Base-by-base conservation (phyloP, 2,113 vertebrate species). In the Cynocephalus volans region DNA sequence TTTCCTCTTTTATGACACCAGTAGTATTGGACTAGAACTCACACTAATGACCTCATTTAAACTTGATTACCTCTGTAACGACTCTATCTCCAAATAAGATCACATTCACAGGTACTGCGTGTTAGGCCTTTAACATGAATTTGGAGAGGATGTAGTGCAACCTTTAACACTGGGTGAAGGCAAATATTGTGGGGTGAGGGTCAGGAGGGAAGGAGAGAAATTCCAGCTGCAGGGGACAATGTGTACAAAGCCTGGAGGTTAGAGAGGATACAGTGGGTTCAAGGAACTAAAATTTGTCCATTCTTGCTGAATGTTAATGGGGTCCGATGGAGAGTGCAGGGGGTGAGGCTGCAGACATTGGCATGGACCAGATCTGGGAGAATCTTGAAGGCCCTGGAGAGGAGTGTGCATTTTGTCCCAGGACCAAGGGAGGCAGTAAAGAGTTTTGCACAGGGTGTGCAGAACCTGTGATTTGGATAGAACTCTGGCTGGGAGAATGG, bases 251-350 rank as follows among this genome's bases (percentile, higher is more conserved):
- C 80, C n/a, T 26, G 50, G 41, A n/a, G 13, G 31, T 6, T 2
- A 60, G 67, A 85, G 69, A 50, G 21, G 56, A 88, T 13, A 41
- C 1, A 36, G 64, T 8, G 10, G 6, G 5, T 52, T 24, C n/a
- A 15, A 72, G 36, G 70, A 41, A 14, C 31, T 56, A 26, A 50
- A 69, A 18, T 26, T 2, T 8, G 15, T 79, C 9, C 52, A 24
- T 10, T 41, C 62, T 24, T 52, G 26, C 41, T 56, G 14, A 45
- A 2, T 14, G n/a, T 50, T 18, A 21, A 3, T 17, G 8, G 65
- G 24, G 54, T 41, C 50, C 17, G 1, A 3, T 5, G 15, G 65
- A 41, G 36, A 3, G 7, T 0, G 54, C 1, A 21, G 6, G n/a
- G n/a, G 3, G 45, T 36, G 21, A 36, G 45, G 33, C 41, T 64